Percentiles rank a stretch among this genome's conserved stretches.
Conservation (phyloP, 2,888 invertebrate species). For the Cheilosia impressa region DNA sequence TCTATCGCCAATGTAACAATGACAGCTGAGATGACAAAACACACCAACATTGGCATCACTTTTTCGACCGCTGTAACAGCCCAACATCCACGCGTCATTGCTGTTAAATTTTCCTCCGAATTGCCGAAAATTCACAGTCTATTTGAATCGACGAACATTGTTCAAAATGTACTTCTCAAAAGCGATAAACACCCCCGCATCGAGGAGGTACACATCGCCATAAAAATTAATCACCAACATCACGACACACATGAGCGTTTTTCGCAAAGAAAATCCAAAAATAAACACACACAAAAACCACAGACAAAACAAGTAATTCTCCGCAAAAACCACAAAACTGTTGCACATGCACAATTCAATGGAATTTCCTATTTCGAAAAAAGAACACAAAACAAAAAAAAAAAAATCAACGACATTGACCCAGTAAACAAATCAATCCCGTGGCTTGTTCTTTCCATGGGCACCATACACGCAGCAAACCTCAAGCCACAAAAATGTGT, state of each 20-base stretch:
- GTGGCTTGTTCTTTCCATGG: constrained; percentile 2
- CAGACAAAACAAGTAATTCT: constrained; percentile 23
- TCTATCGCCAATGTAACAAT: too few species aligned
- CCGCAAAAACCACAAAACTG: constrained; percentile 31
- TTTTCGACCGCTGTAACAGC: too few species aligned
- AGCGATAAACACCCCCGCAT: constrained; percentile 11
- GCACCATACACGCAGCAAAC: not conserved
- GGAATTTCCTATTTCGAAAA: constrained; percentile 41
- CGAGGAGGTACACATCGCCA: not conserved
- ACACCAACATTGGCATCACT: too few species aligned
- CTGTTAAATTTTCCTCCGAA: not conserved
- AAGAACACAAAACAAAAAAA: not conserved
- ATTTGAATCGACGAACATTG: not conserved
- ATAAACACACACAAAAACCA: constrained; percentile 21
- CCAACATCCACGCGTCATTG: not conserved
- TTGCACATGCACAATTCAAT: constrained; percentile 52
- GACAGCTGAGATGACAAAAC: too few species aligned
- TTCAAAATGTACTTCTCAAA: too few species aligned
- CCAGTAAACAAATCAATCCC: constrained; percentile 53
- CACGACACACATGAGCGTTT: constrained; percentile 14
- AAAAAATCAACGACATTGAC: constrained; percentile 46
- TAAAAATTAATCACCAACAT: constrained; percentile 4
- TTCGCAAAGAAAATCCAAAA: constrained; percentile 37
- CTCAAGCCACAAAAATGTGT: not conserved
- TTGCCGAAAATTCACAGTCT: not conserved